Evolutionary conservation across 2,797 vertebrate species (phyloP).

Genomic region (Chanos chanos): DNA sequence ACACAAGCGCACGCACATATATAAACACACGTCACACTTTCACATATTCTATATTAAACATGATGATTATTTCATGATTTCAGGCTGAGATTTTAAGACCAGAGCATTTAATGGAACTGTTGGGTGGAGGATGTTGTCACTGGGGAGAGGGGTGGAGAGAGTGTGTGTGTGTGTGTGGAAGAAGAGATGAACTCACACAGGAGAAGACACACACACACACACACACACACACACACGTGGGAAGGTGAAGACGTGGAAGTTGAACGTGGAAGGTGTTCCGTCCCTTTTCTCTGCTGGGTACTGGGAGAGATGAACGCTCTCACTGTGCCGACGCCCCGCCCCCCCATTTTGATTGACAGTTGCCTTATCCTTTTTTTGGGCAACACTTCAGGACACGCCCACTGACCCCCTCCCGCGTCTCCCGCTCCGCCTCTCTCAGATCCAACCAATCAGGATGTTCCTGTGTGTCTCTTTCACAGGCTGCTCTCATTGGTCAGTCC

Average conservation of each 20-base stretch:
- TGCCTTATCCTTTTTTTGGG: slow-evolving; percentile 42
- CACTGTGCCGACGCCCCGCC: no score
- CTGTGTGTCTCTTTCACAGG: not conserved
- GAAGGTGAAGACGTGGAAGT: slow-evolving; percentile 13
- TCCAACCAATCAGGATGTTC: not conserved
- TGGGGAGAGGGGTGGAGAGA: no score
- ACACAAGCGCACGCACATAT: not conserved
- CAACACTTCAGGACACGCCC: slow-evolving; percentile 19
- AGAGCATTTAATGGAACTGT: slow-evolving; percentile 34
- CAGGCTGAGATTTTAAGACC: slow-evolving; percentile 15
- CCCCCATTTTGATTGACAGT: slow-evolving; percentile 19
- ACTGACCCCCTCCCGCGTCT: not conserved
- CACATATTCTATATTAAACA: slow-evolving; percentile 18
- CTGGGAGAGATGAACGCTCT: no score
- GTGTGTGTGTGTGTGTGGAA: no score
- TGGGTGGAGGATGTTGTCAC: no score
- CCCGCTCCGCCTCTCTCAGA: not conserved
- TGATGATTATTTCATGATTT: slow-evolving; percentile 23
- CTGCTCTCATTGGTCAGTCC: slow-evolving; percentile 14
- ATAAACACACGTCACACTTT: slow-evolving; percentile 10
- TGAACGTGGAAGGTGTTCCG: slow-evolving; percentile 1
- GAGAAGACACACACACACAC: no score
- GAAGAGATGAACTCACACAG: no score
- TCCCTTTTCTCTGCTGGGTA: no score
- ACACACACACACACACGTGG: no score